Percentiles rank a stretch among this genome's conserved stretches.
These are phyloP conservation scores for Pachyramphus minor DNA, from an alignment of 2,113 vertebrate genomes.

Conservation along the genomic window DNA sequence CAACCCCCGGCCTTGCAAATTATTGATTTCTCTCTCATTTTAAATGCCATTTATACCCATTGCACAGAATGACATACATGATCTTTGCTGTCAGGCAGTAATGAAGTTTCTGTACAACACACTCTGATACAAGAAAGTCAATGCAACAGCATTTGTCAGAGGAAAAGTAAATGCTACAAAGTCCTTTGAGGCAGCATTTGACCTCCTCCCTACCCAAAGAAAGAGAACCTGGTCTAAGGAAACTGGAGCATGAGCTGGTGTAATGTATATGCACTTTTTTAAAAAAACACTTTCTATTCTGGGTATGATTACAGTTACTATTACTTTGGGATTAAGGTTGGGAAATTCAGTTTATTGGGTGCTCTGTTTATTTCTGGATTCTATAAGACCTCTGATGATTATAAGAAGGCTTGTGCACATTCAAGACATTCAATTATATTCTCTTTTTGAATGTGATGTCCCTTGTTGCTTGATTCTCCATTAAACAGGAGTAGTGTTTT, in stretches of 20 bases:
- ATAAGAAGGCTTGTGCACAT: neutral
- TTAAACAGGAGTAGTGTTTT: neutral
- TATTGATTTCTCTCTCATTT: neutral
- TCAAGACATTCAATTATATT: neutral
- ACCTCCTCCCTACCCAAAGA: neutral
- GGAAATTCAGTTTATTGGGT: neutral
- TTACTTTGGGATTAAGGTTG: neutral
- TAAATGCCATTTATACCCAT: neutral
- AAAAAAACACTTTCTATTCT: neutral
- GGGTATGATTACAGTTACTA: neutral
- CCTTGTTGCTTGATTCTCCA: neutral
- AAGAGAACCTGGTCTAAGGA: neutral
- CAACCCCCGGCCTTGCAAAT: neutral
- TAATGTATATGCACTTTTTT: neutral
- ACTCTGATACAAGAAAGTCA: neutral
- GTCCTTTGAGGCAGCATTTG: neutral
- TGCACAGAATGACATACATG: neutral
- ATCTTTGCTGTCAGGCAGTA: neutral
- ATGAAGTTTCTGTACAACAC: constrained; percentile 15
- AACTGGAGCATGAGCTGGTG: neutral
- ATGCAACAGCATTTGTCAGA: constrained; percentile 7
- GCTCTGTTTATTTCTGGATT: neutral
- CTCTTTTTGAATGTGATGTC: neutral
- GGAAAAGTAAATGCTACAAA: neutral
- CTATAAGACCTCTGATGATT: neutral